Percentiles rank a stretch among this genome's conserved stretches.
Evolutionary conservation across 2,888 invertebrate genomes (phyloP).

Genomic region (Metalampra italica): DNA sequence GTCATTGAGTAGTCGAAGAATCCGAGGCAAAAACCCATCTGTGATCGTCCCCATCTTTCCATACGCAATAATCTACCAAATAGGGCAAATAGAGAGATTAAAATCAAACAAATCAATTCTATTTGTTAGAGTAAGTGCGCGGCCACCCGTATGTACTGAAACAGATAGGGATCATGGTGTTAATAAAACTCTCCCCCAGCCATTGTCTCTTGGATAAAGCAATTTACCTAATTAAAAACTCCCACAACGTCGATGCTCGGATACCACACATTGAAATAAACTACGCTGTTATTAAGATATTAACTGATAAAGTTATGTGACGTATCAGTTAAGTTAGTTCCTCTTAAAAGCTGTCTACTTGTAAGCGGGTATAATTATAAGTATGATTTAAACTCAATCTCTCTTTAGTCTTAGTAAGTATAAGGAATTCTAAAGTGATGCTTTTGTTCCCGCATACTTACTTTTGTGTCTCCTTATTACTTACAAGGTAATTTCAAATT

Average conservation of each 20-base stretch:
- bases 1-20: neutral
- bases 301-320: constrained; percentile 27
- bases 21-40: neutral
- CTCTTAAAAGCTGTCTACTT: neutral
- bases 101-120: constrained; percentile 73
- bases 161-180: constrained; percentile 54
- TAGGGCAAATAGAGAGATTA: constrained; percentile 33
- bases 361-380: neutral
- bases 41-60: neutral
- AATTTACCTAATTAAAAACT: constrained; percentile 75
- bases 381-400: neutral
- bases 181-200: constrained; percentile 63
- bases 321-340: constrained; percentile 5
- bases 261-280: constrained; percentile 53
- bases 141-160: constrained; percentile 59
- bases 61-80: constrained; percentile 8
- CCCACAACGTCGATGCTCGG: constrained; percentile 38
- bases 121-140: constrained; percentile 64
- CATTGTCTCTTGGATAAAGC: constrained; percentile 75
- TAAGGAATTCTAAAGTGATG: too few species aligned
- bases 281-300: constrained; percentile 55
- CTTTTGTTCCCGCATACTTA: too few species aligned
- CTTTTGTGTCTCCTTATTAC: too few species aligned
- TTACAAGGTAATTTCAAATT: too few species aligned
- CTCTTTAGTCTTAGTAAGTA: too few species aligned